Evolutionary conservation across 2,797 vertebrate genomes (phyloP).

Genomic region (Pantherophis alleghaniensis): DNA sequence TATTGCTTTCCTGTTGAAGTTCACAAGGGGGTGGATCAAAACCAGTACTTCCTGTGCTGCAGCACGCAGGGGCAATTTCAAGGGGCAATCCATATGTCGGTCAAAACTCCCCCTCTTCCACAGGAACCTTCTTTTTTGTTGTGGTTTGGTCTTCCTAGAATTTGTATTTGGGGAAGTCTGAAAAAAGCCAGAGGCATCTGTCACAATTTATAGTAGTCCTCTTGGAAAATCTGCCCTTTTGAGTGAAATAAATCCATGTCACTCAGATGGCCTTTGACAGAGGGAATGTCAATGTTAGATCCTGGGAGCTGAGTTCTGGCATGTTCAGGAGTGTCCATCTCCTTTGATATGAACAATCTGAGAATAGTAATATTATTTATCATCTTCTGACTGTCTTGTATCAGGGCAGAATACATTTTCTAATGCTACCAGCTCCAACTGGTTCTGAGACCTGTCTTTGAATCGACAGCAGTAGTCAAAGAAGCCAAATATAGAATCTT

Average conservation of each 20-base stretch:
- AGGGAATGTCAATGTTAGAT: not conserved
- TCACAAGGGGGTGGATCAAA: constrained; percentile 11
- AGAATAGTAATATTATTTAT: not conserved
- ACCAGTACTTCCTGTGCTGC: not conserved
- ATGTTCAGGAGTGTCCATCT: not conserved
- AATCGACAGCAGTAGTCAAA: not conserved
- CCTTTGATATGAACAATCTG: not conserved
- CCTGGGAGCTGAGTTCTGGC: not conserved
- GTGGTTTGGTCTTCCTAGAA: not conserved
- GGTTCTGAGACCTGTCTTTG: not conserved
- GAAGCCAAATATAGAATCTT: not conserved
- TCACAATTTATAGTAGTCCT: not conserved
- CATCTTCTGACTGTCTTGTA: not conserved
- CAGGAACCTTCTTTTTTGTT: no score
- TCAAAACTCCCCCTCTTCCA: not conserved
- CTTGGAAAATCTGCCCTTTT: constrained; percentile 18
- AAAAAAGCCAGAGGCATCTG: not conserved
- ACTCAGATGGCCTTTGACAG: not conserved
- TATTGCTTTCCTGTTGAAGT: not conserved
- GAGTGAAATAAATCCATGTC: constrained; percentile 10
- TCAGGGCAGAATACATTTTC: not conserved
- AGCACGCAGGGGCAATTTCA: not conserved
- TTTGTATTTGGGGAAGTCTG: constrained; percentile 9
- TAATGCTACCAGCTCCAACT: not conserved
- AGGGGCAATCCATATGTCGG: not conserved